Conservation (phyloP, 2,113 vertebrate genomes). For the Paraplagusia blochii region DNA sequence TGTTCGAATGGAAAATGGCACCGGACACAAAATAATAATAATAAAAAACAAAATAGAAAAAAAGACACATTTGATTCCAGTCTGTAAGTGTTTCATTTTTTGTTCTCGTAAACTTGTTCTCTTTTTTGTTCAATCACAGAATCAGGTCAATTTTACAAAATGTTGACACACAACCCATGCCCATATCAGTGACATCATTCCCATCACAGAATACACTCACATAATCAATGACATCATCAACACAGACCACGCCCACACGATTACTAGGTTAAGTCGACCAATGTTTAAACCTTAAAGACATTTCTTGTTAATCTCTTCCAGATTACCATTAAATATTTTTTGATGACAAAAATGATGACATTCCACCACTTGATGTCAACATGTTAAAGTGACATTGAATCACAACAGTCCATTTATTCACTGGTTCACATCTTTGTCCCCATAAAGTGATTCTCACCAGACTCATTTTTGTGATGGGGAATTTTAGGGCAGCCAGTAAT, state of each 20-base stretch:
- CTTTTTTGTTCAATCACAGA: conserved; percentile 37
- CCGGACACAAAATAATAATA: conserved; percentile 44
- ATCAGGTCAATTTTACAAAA: conserved; percentile 49
- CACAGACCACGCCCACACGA: conserved; percentile 7
- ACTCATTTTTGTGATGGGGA: no score
- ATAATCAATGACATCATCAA: conserved; percentile 23
- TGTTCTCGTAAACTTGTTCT: conserved; percentile 51
- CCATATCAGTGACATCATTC: conserved; percentile 22
- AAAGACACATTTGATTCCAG: conserved; percentile 33
- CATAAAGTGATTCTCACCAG: no score
- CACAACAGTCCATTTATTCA: no score
- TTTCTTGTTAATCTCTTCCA: no score
- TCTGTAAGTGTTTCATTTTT: conserved; percentile 24
- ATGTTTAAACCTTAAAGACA: no score
- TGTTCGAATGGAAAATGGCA: conserved; percentile 65
- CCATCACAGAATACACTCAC: conserved; percentile 14
- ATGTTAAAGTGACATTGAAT: no score
- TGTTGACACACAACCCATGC: conserved; percentile 35
- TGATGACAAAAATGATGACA: no score
- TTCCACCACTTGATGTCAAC: no score
- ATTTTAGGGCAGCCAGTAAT: no score
- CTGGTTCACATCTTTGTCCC: no score
- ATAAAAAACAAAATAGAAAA: conserved; percentile 6
- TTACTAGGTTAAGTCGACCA: no score
- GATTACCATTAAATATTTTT: no score